These are phyloP conservation scores for Labrus mixtus DNA, from an alignment of 2,113 vertebrate species.

Conservation along the genomic window DNA sequence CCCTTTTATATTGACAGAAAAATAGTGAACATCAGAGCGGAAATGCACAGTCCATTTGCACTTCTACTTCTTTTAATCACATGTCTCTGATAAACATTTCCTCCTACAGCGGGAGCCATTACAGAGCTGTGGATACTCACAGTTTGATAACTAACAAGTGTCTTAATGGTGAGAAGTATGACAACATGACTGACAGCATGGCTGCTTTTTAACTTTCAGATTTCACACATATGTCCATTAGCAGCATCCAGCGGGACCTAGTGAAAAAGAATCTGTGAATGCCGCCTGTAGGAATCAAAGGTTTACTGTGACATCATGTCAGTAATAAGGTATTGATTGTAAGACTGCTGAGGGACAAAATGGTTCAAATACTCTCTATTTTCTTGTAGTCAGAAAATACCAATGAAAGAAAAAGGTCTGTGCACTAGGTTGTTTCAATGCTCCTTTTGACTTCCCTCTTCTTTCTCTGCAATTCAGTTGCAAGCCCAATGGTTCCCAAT, in stretches of 20 bases:
- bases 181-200: slow-evolving; percentile 25
- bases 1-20: neutral
- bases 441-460: no score
- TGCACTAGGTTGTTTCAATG: no score
- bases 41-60: slow-evolving; percentile 6
- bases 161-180: slow-evolving; percentile 44
- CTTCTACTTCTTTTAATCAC: neutral
- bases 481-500: no score
- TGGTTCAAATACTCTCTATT: no score
- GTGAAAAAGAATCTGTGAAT: slow-evolving; percentile 26
- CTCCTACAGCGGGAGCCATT: slow-evolving; percentile 3
- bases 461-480: no score
- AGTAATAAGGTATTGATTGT: no score
- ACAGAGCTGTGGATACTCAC: slow-evolving; percentile 21
- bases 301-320: neutral
- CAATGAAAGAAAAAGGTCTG: no score
- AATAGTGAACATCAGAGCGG: neutral
- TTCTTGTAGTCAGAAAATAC: no score
- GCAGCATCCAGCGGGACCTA: neutral
- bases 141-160: slow-evolving; percentile 1
- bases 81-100: slow-evolving; percentile 1
- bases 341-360: no score
- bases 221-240: slow-evolving; percentile 33
- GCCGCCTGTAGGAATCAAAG: neutral
- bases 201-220: slow-evolving; percentile 16